Evolutionary conservation across 2,888 invertebrate species (phyloP), one percentile per base, ranked within the genome.

Genomic region (Metalampra italica): DNA sequence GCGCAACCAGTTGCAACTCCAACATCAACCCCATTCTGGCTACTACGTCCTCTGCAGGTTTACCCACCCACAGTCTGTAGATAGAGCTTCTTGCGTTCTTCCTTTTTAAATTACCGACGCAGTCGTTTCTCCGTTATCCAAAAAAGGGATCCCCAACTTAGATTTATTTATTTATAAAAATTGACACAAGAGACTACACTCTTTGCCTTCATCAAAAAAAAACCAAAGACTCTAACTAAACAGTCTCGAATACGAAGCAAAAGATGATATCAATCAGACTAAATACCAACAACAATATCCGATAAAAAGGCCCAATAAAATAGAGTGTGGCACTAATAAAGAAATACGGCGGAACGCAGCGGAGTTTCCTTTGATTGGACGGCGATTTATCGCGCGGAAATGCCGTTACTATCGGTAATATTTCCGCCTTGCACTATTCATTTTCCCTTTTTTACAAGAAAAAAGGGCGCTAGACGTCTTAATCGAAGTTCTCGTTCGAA

Each of bases 371-470:
- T 88, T 89, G 90, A 90, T 90, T 90, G 83, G 87, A 75, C 80
- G 79, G 78, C 82, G 82, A 89, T 90, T 90, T 90, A 90, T 90
- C 82, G 90, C 77, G 86, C 90, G 90, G 90, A 90, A 90, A 90
- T 82, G 81, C 84, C 82, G 87, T 86, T 86, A 84, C 81, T 82
- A 43, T 43, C 73, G 67, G 82, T 90, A 90, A 90, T 90, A 90
- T 89, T 88, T 90, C 90, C 90, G 89, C 82, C 75, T 78, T 66
- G 74, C 73, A 75, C 80, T 81, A 80, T 88, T 85, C 87, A 83
- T 81, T 89, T 89, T 86, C 81, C 86, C 75, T 86, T 87, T 89
- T 88, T 88, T 82, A 78, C 75, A 71, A 69, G 83, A 89, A 86
- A 67, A 89, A 88, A 85, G 87, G 87, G 88, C 88, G 82, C 84